Percentiles rank a stretch among this genome's conserved stretches.
Evolutionary conservation across 2,113 vertebrate species (phyloP).

Genomic region (Oncorhynchus mykiss): DNA sequence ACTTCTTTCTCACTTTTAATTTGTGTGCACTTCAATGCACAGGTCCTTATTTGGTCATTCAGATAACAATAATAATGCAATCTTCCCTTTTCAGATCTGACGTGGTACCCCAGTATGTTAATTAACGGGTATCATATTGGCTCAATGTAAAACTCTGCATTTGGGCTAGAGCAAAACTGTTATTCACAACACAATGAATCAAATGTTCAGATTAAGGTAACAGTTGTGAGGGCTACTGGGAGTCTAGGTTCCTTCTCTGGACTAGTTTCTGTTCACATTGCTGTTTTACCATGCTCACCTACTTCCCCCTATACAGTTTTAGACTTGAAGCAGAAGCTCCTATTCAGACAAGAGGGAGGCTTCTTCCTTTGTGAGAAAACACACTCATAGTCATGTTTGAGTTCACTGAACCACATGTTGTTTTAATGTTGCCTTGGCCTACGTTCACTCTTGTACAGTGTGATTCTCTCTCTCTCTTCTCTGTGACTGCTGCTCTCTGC

Average conservation of each 20-base stretch:
- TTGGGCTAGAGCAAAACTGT: constrained; percentile 39
- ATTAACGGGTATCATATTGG: constrained; percentile 42
- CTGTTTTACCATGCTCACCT: neutral
- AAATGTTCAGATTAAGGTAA: constrained; percentile 32
- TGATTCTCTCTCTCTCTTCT: neutral
- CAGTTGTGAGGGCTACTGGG: constrained; percentile 23
- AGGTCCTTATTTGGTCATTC: constrained; percentile 41
- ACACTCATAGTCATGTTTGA: neutral
- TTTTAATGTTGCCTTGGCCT: neutral
- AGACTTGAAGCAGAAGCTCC: neutral
- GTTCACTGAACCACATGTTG: neutral
- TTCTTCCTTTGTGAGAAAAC: neutral
- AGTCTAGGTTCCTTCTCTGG: neutral
- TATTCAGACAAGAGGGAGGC: neutral
- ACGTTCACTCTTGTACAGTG: neutral
- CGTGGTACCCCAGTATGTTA: constrained; percentile 45
- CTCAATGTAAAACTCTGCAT: constrained; percentile 48
- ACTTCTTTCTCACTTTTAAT: constrained; percentile 40
- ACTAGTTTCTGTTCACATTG: neutral
- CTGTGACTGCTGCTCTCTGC: neutral
- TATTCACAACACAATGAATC: constrained; percentile 60
- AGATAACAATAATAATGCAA: constrained; percentile 30
- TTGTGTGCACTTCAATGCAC: constrained; percentile 28
- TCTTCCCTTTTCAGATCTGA: constrained; percentile 8
- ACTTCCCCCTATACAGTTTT: neutral